phyloP scores from a whole-genome alignment of 2,113 vertebrate species.

The Archocentrus centrarchus region DNA sequence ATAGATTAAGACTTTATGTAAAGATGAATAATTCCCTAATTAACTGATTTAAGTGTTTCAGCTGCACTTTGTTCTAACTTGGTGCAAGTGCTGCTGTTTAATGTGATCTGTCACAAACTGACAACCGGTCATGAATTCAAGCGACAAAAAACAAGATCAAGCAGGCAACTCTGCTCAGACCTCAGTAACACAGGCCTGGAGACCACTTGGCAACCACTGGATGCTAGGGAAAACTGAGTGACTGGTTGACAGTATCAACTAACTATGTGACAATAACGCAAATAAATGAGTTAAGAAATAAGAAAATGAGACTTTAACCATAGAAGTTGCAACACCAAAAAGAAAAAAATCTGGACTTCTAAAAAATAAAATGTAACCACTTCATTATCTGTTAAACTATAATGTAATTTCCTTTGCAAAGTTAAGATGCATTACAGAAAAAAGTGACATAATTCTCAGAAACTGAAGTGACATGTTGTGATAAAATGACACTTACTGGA shows the following conservation, averaged over 20 bases:
- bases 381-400: not conserved
- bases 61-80: not conserved
- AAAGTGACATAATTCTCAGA: not conserved
- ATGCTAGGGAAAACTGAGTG: no score
- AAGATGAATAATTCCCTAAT: not conserved
- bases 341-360: not conserved
- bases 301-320: no score
- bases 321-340: no score
- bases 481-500: slow-evolving; percentile 87
- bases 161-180: not conserved
- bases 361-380: not conserved
- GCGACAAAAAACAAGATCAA: not conserved
- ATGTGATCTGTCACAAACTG: not conserved
- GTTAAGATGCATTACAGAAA: not conserved
- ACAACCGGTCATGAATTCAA: not conserved
- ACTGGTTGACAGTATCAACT: no score
- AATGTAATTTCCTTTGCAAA: no score
- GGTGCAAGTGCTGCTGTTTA: not conserved
- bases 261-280: no score
- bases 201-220: not conserved
- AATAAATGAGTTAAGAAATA: no score
- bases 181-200: not conserved
- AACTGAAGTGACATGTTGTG: not conserved
- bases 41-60: no score
- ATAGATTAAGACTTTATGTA: not conserved